Evolutionary conservation across 2,113 vertebrate species (phyloP), one percentile per base, ranked within the genome.

Genomic region (Chaenogobius annularis): DNA sequence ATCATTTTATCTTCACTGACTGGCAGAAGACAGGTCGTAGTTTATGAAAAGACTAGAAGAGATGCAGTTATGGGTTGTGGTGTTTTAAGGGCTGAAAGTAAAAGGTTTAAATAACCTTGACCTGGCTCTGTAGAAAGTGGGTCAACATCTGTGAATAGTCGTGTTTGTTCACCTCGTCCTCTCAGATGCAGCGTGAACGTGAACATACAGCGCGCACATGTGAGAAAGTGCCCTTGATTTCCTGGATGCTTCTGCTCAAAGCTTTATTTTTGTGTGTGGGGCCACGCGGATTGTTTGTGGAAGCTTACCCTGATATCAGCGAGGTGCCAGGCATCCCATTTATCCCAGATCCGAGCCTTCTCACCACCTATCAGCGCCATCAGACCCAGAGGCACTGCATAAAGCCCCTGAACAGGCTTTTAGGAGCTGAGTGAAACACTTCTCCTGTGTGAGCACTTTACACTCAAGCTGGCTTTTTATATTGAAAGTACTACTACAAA

Each of bases 231-330:
- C 70, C 75, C 76, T 84, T 78, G 80, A 84, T 66, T 68, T 14
- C 13, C 54, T 31, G 61, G n/a, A 75, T 61, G 44, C 48, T 37
- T 64, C 43, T 15, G 7, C 35, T 74, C 31, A 10, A 26, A 15
- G 46, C 74, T 54, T 65, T 66, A 22, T 64, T 37, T 64, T 65
- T 68, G 8, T 65, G 58, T 31, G 63, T 81, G 72, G 58, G 48
- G 76, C 48, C 68, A 78, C 71, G 78, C 68, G 75, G 79, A 78
- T 72, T 87, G 82, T 89, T 85, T 84, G 68, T 13, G 14, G 72
- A 81, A 89, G 87, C 87, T 87, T 82, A 80, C 62, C 5, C 66
- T 20, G 83, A 88, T 89, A 85, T 86, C 77, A 81, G 82, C 44
- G 79, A 81, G 69, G 81, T 83, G 79, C 75, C 82, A 88, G 83